Base-by-base conservation (phyloP, 2,888 invertebrate genomes). In the Tenthredo mesomela region DNA sequence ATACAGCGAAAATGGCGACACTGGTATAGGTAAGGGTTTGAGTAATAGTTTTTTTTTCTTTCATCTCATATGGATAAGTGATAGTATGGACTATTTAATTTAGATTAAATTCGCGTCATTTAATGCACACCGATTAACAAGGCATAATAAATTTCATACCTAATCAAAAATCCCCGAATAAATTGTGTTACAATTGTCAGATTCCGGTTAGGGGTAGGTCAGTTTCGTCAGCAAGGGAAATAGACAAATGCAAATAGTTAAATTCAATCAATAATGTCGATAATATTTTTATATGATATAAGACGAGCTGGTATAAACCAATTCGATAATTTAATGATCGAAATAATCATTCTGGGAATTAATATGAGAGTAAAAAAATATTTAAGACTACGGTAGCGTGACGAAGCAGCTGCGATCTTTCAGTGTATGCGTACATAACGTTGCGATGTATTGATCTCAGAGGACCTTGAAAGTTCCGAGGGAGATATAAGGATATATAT, bases 381-480 rank as follows among this genome's bases (percentile, higher is more conserved):
- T 43, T 2, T 21, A 71, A n/a, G 7, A 6, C 40, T 10, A 10
- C 25, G 21, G 25, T 21, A 43, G 12, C 71, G 70, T 33, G 71
- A 40, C 10, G 6, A 43, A 10, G 40, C 2, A 40, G n/a, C n/a
- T n/a, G n/a, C 70, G 70, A 7, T 18, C 33, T 67, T 12, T 21
- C 25, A 33, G 67, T 33, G 33, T 21, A 10, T 61, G 61, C 33
- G 40, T 12, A n/a, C n/a, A 73, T 21, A 40, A 25, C 21, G 10
- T 40, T 73, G 43, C n/a, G 71, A 29, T 43, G 71, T 73, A 73
- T 73, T 73, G 71, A 73, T 73, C 21, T 73, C 43, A 5, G 43
- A 40, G 43, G 71, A 73, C 71, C 71, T 73, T 40, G 71, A 73
- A 73, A 73, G 21, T 73, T 21, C 43, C 21, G 43, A 9, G 71